Percentiles rank a stretch among this genome's conserved stretches.
Evolutionary conservation across 2,797 vertebrate genomes (phyloP).

Genomic region (Phyllotis vaccarum): DNA sequence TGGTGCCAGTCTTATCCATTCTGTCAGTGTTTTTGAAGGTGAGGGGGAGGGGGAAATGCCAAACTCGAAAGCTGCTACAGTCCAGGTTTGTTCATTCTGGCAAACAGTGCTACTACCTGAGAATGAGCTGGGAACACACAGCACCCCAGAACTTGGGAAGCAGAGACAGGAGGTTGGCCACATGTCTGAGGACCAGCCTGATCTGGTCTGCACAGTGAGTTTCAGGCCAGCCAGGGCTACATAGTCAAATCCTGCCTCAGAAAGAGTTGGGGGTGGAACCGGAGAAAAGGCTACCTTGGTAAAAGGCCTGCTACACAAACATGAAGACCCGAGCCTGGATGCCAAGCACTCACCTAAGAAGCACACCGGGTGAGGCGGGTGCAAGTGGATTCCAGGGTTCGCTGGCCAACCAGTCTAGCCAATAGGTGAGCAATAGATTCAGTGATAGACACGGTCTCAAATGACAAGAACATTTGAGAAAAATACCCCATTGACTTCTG

Average conservation of each 20-base stretch:
- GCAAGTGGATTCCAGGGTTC: too few species aligned
- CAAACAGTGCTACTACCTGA: not conserved
- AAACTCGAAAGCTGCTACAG: not conserved
- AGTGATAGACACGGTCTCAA: not conserved
- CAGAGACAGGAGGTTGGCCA: not conserved
- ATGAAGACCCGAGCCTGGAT: not conserved
- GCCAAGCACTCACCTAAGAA: too few species aligned
- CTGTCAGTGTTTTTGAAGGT: not conserved
- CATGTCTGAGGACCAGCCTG: not conserved
- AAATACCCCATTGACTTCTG: not conserved
- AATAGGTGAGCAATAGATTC: not conserved
- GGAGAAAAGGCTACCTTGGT: not conserved
- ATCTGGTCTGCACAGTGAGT: not conserved
- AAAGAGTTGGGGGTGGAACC: not conserved
- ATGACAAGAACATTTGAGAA: not conserved
- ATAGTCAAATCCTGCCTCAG: not conserved
- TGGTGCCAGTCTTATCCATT: not conserved
- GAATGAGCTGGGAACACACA: not conserved
- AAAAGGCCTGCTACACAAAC: rapidly evolving
- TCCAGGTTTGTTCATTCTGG: not conserved
- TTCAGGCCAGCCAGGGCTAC: not conserved
- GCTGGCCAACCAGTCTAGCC: not conserved
- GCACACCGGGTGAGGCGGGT: not conserved
- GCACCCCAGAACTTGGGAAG: not conserved
- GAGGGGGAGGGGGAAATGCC: not conserved